Conservation (phyloP, 1,140 invertebrate species). For the Cyphomyrmex costatus region DNA sequence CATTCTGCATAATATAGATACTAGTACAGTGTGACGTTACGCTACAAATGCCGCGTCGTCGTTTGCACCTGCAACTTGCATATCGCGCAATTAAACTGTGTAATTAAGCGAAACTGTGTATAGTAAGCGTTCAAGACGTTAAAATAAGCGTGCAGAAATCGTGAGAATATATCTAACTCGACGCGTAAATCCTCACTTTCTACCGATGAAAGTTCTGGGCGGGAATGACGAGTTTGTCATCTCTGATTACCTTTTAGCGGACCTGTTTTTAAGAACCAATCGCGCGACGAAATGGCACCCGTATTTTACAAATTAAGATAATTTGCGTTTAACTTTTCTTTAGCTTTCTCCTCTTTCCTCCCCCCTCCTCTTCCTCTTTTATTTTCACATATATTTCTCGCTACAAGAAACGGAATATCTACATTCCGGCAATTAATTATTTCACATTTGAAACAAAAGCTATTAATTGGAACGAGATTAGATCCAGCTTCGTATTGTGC, state of each 20-base stretch:
- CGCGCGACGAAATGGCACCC: background rate
- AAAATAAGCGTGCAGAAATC: conserved; percentile 16
- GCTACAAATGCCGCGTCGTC: background rate
- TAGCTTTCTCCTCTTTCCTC: background rate
- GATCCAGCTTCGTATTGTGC: conserved; percentile 25
- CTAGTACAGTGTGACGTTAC: background rate
- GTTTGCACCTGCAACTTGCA: conserved; percentile 19
- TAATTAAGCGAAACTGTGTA: conserved; percentile 17
- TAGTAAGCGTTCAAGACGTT: background rate
- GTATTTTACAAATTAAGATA: background rate
- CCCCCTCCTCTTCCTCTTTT: background rate
- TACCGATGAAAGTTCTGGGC: conserved; percentile 19
- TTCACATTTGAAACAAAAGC: background rate
- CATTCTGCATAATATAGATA: background rate
- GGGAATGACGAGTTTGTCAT: background rate
- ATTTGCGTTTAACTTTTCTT: background rate
- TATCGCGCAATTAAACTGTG: background rate
- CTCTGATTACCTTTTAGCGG: background rate
- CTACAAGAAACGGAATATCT: background rate
- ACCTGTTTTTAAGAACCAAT: background rate
- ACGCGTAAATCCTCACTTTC: conserved; percentile 12
- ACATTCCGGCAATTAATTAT: conserved; percentile 19
- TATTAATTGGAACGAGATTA: background rate
- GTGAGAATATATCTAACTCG: conserved; percentile 11
- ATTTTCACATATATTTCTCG: background rate